A percentile compares a stretch with the other conserved stretches of the same genome.
phyloP scores from a whole-genome alignment of 2,797 vertebrate genomes.

The Decapterus maruadsi region DNA sequence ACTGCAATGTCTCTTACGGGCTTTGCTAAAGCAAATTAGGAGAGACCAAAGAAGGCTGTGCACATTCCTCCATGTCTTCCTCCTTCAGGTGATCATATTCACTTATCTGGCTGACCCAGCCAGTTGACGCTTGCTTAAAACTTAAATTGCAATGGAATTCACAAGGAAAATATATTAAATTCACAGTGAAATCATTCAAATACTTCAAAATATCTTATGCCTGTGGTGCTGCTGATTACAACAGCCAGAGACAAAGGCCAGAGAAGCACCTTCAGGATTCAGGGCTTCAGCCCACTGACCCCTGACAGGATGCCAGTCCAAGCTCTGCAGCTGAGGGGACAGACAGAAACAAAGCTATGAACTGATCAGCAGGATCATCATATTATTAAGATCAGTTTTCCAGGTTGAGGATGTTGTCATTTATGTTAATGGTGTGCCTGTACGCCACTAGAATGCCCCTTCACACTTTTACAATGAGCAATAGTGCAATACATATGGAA shows the following conservation, averaged over 20 bases:
- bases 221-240: not conserved
- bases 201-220: not conserved
- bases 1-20: no score
- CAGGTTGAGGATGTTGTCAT: not conserved
- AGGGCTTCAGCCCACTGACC: not conserved
- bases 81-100: not conserved
- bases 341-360: not conserved
- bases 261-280: not conserved
- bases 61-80: not conserved
- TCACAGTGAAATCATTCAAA: not conserved
- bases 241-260: not conserved
- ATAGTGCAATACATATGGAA: not conserved
- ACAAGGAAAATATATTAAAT: not conserved
- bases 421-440: no score
- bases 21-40: not conserved
- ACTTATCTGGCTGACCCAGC: constrained; percentile 3
- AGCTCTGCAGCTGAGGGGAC: not conserved
- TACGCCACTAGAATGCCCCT: no score
- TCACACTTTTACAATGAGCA: not conserved
- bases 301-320: not conserved
- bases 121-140: not conserved
- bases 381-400: no score
- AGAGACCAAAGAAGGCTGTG: not conserved
- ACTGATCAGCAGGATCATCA: not conserved
- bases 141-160: not conserved